Evolutionary conservation across 2,888 invertebrate genomes (phyloP), one percentile per base, ranked within the genome.

Genomic region (Lycaena phlaeas): DNA sequence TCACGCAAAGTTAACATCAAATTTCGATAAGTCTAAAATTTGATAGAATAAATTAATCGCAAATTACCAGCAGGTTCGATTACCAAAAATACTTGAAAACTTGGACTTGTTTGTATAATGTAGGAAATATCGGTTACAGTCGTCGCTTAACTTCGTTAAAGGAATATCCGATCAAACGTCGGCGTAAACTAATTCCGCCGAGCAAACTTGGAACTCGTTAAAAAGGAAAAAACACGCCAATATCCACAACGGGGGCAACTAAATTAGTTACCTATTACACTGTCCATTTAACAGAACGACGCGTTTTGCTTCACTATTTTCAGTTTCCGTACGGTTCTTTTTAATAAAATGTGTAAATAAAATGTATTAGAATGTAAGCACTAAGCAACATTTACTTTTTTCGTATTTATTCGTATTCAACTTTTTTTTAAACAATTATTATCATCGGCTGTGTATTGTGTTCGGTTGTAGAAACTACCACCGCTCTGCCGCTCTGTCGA

Each of bases 101-200:
- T 49, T 42, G 41, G 48, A 54, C 54, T 57, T 65, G 62, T 67
- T 67, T 67, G 59, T 61, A 57, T 61, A 61, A 65, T 58, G 57
- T 59, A 59, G 59, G 62, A 68, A 68, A 71, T 64, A 68, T 64
- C 57, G 55, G 56, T 53, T 57, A 52, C 63, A 61, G 57, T 53
- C 60, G 61, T 53, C 61, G 61, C 59, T 71, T 69, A 70, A 76
- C 71, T 68, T 72, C 70, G 72, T 79, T 72, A 78, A 71, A 71
- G 73, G 76, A 76, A 77, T 82, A 77, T 71, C 73, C 70, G 73
- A 82, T 82, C 75, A 79, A 82, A 81, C 75, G 73, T 64, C 57
- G 66, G 60, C 62, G 78, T 72, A 81, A 81, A 84, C 84, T 78
- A 81, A 84, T 82, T 81, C 65, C 75, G 60, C 48, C 55, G 69